Evolutionary conservation across 23 tunicate species (phyloP), one percentile per base, ranked within the genome.

Genomic region (Diplosoma virens): DNA sequence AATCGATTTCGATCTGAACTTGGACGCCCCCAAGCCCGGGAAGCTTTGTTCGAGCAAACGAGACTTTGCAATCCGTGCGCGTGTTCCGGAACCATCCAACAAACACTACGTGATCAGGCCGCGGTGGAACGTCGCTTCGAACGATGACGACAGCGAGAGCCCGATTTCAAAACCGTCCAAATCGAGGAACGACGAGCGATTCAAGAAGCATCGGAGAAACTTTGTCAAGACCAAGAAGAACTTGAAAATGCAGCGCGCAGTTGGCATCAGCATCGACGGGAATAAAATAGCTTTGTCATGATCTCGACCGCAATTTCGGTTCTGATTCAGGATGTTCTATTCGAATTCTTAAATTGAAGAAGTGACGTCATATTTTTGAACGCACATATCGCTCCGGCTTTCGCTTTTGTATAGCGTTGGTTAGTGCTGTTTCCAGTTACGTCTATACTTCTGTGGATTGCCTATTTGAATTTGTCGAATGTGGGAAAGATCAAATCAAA

Each of bases 91-190:
- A 82, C 99, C 99, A 18, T 87, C 95, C 7, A 87, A 93, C 31
- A 87, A 88, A 50, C 95, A 94, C 87, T 94, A 94, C 37, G 95
- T 94, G 47, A 82, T 94, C 47, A 71, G 99, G 18, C 99, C 99
- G 16, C 88, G 84, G 72, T 92, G 97, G 97, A 92, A 92, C 30
- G 87, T 92, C 0, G 87, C 69, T 0, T 22, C 35, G n/a, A 78
- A 56, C n/a, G 87, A 85, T 24, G 96, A 89, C 0, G 89, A 78
- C 0, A n/a, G n/a, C n/a, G 26, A 55, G 17, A 25, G 26, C 30
- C 33, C 55, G 0, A 25, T 56, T 5, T 21, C 24, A 1, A 92
- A 92, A 37, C 34, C 81, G 9, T 53, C 73, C 23, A 86, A 89
- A 63, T 72, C 84, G 67, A 68, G 61, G 25, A 90, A 84, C 45